A percentile compares a stretch with the other conserved stretches of the same genome.
These are phyloP conservation scores for Galaxias olidus DNA, from an alignment of 2,797 vertebrate genomes.

Conservation along the genomic window DNA sequence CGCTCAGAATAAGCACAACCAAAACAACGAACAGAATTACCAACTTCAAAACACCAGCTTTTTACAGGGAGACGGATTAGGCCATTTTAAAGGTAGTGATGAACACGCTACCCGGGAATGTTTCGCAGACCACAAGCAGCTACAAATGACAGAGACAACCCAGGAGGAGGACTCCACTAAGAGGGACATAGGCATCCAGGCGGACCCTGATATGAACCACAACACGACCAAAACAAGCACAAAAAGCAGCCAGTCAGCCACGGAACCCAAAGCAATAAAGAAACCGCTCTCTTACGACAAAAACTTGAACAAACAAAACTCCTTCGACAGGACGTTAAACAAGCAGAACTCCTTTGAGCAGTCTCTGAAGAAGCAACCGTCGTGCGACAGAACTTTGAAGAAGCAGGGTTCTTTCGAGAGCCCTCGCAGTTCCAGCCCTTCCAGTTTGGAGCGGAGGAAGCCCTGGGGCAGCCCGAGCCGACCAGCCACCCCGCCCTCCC, in stretches of 20 bases:
- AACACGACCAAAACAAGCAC: slow-evolving; percentile 45
- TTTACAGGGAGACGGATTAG: slow-evolving; percentile 10
- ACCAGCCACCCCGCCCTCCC: slow-evolving; percentile 58
- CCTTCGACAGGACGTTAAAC: slow-evolving; percentile 67
- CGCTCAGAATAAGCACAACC: slow-evolving; percentile 36
- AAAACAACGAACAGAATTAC: slow-evolving; percentile 48
- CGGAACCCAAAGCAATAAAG: slow-evolving; percentile 57
- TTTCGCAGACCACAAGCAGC: slow-evolving; percentile 28
- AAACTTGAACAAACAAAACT: slow-evolving; percentile 62
- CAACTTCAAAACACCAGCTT: slow-evolving; percentile 12
- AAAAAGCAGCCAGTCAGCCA: slow-evolving; percentile 43
- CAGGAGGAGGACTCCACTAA: slow-evolving; percentile 49
- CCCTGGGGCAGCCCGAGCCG: slow-evolving; percentile 72
- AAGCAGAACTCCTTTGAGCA: slow-evolving; percentile 73
- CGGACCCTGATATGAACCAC: slow-evolving; percentile 46
- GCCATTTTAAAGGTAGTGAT: slow-evolving; percentile 13
- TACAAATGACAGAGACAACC: slow-evolving; percentile 15
- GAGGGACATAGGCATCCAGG: slow-evolving; percentile 68
- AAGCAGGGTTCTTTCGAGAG: slow-evolving; percentile 69
- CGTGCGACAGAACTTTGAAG: slow-evolving; percentile 41
- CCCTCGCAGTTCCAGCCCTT: slow-evolving; percentile 45
- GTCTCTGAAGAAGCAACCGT: slow-evolving; percentile 60
- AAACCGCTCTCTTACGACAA: slow-evolving; percentile 71
- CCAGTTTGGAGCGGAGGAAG: slow-evolving; percentile 74
- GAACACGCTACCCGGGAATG: neutral